Base-by-base conservation (phyloP, 2,113 vertebrate genomes). In the Mixornis gularis region DNA sequence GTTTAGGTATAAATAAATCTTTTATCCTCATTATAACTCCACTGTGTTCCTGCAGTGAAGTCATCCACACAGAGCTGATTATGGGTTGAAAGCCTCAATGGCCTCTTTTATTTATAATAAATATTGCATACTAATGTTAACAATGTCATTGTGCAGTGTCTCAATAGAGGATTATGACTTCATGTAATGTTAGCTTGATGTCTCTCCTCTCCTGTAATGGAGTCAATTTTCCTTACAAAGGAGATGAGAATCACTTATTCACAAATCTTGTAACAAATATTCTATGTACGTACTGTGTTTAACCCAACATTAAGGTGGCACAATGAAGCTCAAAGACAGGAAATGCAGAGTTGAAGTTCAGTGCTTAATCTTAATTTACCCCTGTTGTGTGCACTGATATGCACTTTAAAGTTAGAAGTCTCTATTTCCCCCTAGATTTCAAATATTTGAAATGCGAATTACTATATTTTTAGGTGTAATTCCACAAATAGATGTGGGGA, bases 91-190 rank as follows among this genome's bases (percentile, higher is more conserved):
- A 86, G 34, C 71, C 70, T 95, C 89, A 94, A 87, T 97, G 78
- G 73, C 46, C 87, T 59, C 85, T 95, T 97, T 96, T 96, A 93
- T 95, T 90, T 97, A 74, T 95, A 82, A 95, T 95, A 97, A 96
- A 96, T 95, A 95, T 89, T 77, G 74, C 91, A 77, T 90, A 44
- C 63, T 93, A 80, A 94, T 92, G 79, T 89, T 95, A 87, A 87
- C 62, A 81, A 84, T 85, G 85, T 78, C 64, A 80, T 87, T 92
- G 76, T 94, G 60, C 86, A 74, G 83, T 86, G 72, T 71, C 93
- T 91, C 88, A 97, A 87, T 92, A 77, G 91, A 76, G 73, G 74
- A 84, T 77, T 90, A 80, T 96, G 86, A 74, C 73, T 95, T 85
- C 82, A 74, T 96, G 90, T 95, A 92, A 78, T 90, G 87, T 93